Evolutionary conservation across 2,113 vertebrate genomes (phyloP).

Genomic region (Craseonycteris thonglongyai): DNA sequence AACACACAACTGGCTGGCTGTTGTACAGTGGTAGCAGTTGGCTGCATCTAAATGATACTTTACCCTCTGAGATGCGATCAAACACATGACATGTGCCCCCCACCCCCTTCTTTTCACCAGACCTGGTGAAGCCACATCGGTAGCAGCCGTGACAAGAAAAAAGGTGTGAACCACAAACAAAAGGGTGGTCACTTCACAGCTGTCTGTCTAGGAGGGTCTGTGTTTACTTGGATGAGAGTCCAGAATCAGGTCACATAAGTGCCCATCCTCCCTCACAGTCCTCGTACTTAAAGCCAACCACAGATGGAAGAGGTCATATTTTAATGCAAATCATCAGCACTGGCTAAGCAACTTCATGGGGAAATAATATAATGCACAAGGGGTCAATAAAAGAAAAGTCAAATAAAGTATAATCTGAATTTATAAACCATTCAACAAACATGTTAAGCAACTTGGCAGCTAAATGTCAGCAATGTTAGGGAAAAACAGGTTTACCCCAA

Average conservation of each 20-base stretch:
- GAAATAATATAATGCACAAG: background rate
- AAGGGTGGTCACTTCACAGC: too few species aligned
- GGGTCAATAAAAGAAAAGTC: background rate
- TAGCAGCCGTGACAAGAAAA: too few species aligned
- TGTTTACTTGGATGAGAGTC: background rate
- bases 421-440: background rate
- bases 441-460: background rate
- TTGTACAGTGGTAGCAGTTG: fast-evolving
- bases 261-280: background rate
- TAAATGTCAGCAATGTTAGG: background rate
- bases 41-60: background rate
- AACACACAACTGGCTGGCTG: background rate
- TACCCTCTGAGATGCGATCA: background rate
- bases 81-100: background rate
- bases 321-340: background rate
- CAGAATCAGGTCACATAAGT: background rate
- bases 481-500: background rate
- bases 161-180: too few species aligned
- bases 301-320: background rate
- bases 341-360: background rate
- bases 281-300: background rate
- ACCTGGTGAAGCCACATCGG: too few species aligned
- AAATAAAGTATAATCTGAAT: background rate
- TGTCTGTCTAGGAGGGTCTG: too few species aligned
- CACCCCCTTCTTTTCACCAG: background rate